Conservation (phyloP, 1,140 invertebrate species). For the Brachionus calyciflorus region DNA sequence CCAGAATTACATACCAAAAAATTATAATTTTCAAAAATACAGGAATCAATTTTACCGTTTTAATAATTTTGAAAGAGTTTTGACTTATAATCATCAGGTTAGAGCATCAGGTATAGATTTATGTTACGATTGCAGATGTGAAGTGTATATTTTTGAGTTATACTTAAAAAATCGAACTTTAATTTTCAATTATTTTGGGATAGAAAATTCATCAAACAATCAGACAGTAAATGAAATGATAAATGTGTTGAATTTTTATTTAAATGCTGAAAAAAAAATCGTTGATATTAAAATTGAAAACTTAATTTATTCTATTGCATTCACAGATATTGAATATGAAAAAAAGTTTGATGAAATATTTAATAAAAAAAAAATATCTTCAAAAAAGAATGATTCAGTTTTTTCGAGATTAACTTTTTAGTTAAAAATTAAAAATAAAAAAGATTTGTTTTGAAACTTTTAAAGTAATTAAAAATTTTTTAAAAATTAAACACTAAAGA, state of each 20-base stretch:
- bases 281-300: neutral
- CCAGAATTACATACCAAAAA: neutral
- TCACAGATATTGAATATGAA: neutral
- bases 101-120: neutral
- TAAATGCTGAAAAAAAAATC: neutral
- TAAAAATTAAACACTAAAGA: too few relatives aligned
- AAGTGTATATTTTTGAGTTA: conserved; percentile 13
- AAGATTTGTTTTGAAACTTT: too few relatives aligned
- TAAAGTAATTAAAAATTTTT: too few relatives aligned
- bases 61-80: neutral
- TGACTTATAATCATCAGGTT: neutral
- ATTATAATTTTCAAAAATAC: neutral
- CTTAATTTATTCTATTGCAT: neutral
- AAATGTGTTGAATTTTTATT: neutral
- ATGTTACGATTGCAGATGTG: conserved; percentile 12
- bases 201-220: neutral
- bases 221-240: neutral
- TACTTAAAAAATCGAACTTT: neutral
- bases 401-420: too few relatives aligned
- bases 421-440: too few relatives aligned
- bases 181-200: neutral
- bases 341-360: conserved; percentile 13
- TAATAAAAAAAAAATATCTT: neutral
- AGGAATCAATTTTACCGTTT: neutral
- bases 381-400: too few relatives aligned